phyloP scores from a whole-genome alignment of 2,888 invertebrate genomes.

The Cantharis rufa region DNA sequence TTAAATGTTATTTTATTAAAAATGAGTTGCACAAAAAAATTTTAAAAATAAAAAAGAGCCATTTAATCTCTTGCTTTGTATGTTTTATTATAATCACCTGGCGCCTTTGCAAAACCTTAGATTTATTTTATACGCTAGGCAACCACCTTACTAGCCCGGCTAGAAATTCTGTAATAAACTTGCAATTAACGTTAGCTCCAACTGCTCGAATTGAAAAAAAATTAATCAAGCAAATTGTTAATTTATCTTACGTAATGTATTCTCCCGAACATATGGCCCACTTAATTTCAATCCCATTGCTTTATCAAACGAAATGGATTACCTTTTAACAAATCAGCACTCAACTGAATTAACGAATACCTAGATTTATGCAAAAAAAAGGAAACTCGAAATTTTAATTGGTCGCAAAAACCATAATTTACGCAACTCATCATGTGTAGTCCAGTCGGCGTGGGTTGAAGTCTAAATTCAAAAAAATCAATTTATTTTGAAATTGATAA shows the following conservation, averaged over 20 bases:
- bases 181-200: background rate
- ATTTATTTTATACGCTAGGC: no score
- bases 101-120: no score
- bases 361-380: background rate
- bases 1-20: no score
- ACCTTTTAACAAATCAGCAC: background rate
- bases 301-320: background rate
- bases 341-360: background rate
- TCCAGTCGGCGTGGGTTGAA: background rate
- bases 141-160: no score
- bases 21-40: no score
- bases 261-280: constrained; percentile 4
- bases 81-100: no score
- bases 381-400: background rate
- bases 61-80: no score
- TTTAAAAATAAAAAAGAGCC: no score
- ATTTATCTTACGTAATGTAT: background rate
- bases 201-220: background rate
- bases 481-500: background rate
- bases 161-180: no score
- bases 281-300: background rate
- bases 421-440: background rate
- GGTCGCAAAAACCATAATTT: background rate
- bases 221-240: background rate
- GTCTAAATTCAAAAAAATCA: background rate